Evolutionary conservation across 2,888 invertebrate species (phyloP).

Genomic region (Brachynemurus nebulosus): DNA sequence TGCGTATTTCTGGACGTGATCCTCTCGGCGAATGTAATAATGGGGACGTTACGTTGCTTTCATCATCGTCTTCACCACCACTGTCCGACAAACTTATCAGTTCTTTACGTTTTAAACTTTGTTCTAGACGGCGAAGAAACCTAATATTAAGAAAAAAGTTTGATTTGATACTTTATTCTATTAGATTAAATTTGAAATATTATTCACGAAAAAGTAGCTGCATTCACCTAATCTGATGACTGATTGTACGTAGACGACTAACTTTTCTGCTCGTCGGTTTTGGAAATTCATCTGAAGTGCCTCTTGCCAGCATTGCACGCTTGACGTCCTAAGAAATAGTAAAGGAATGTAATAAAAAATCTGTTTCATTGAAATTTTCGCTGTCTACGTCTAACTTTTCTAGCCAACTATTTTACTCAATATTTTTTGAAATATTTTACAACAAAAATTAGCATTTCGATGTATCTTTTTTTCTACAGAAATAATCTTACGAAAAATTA

Average conservation of each 20-base stretch:
- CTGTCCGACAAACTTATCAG: conserved; percentile 37
- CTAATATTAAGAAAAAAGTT: conserved; percentile 28
- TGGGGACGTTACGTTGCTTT: conserved; percentile 49
- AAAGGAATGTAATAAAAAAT: too few species aligned
- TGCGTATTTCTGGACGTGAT: conserved; percentile 27
- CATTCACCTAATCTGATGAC: conserved; percentile 59
- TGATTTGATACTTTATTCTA: background rate
- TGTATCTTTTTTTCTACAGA: too few species aligned
- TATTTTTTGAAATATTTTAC: too few species aligned
- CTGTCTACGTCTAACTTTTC: too few species aligned
- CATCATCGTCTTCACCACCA: conserved; percentile 38
- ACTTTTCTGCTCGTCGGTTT: conserved; percentile 46
- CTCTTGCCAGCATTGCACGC: conserved; percentile 46
- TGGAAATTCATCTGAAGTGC: conserved; percentile 39
- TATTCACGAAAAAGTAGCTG: background rate
- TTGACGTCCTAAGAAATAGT: conserved; percentile 24
- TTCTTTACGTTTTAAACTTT: conserved; percentile 54
- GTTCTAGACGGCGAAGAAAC: conserved; percentile 55
- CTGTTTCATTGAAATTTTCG: too few species aligned
- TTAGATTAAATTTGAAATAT: background rate
- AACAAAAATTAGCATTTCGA: too few species aligned
- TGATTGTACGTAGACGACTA: conserved; percentile 54
- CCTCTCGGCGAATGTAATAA: conserved; percentile 33
- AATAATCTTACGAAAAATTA: too few species aligned
- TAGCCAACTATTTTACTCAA: too few species aligned